A percentile compares a stretch with the other conserved stretches of the same genome.
Conservation (phyloP, 1,140 invertebrate species). For the Habropoda laboriosa region DNA sequence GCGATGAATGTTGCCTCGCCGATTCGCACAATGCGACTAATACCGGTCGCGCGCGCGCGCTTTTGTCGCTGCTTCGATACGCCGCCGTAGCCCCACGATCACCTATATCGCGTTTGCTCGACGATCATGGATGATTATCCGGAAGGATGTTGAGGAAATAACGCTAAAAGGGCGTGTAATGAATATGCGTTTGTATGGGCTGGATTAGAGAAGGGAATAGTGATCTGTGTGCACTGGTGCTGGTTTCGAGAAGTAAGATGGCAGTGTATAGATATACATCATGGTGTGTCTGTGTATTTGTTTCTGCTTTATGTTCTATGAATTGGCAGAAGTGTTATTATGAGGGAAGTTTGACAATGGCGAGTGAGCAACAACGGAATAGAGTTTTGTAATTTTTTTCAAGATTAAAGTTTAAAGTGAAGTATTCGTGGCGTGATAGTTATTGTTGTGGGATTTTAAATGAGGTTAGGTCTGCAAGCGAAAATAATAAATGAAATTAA, state of each 20-base stretch:
- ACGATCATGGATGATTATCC: neutral
- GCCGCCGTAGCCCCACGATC: too few relatives aligned
- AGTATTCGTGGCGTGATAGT: too few relatives aligned
- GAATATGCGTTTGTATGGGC: neutral
- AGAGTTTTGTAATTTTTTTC: neutral
- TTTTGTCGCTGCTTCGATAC: neutral
- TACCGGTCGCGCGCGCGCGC: neutral
- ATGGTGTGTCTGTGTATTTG: too few relatives aligned
- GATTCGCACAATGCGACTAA: slow-evolving; percentile 32
- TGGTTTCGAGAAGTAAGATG: too few relatives aligned
- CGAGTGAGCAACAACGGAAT: neutral
- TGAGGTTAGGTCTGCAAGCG: too few relatives aligned
- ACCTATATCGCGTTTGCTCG: neutral
- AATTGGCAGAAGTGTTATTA: neutral
- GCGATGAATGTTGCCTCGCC: neutral
- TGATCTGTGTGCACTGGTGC: too few relatives aligned
- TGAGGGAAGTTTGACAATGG: neutral
- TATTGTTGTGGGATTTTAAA: too few relatives aligned
- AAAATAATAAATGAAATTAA: too few relatives aligned
- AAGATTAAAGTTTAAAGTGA: neutral
- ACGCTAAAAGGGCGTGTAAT: neutral
- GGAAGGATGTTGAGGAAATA: neutral
- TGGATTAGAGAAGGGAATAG: too few relatives aligned
- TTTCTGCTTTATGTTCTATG: neutral
- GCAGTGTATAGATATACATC: too few relatives aligned